phyloP scores from a whole-genome alignment of 2,888 invertebrate genomes.

The Trachelus iudaicus region DNA sequence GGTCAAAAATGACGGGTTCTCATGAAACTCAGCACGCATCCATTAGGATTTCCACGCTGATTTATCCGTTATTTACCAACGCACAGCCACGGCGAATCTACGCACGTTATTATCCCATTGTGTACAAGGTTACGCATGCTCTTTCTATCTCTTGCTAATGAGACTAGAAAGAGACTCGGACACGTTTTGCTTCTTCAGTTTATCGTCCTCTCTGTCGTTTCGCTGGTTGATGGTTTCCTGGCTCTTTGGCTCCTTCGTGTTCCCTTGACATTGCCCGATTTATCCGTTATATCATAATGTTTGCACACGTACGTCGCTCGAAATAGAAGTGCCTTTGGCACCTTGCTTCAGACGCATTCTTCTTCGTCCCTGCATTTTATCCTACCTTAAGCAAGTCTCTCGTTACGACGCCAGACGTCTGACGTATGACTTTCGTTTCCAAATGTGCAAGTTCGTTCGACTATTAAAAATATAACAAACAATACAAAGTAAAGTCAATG shows the following conservation, averaged over 20 bases:
- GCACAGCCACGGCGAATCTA: neutral
- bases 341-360: neutral
- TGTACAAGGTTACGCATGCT: neutral
- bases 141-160: neutral
- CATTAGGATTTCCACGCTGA: neutral
- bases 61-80: conserved; percentile 5
- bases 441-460: neutral
- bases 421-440: neutral
- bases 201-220: neutral
- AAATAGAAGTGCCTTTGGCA: neutral
- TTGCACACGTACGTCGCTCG: neutral
- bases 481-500: neutral
- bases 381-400: neutral
- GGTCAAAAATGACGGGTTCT: conserved; percentile 17
- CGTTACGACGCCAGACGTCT: neutral
- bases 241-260: neutral
- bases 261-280: conserved; percentile 5
- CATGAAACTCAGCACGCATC: neutral
- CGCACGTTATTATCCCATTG: neutral
- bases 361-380: neutral
- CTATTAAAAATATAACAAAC: neutral
- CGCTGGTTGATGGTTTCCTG: neutral
- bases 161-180: neutral
- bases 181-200: neutral
- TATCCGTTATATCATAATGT: neutral